Evolutionary conservation across 1,140 invertebrate genomes (phyloP), one percentile per base, ranked within the genome.

Genomic region (Cyrtorhinus lividipennis): DNA sequence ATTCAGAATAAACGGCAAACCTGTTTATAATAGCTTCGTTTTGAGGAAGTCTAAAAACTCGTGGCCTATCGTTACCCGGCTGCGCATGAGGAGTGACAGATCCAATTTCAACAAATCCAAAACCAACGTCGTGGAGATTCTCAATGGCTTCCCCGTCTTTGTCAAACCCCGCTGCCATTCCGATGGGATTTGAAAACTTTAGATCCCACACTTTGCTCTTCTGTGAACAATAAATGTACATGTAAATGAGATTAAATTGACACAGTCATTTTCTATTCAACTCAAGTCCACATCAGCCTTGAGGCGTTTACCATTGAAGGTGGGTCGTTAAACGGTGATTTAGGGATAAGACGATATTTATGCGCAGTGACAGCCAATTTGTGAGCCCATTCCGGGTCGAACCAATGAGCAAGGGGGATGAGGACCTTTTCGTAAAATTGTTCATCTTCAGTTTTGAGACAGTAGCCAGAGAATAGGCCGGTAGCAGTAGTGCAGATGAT

Each of bases 141-240:
- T 83, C 73, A 1, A 97, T 78, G 24, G 90, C 92, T 78, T 98
- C 91, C 10, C 83, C 95, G 75, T 98, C 84, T 73, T 99, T 99
- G 73, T 99, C 96, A 78, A 98, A 98, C 1, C 96, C 96, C 65
- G 96, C 96, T 56, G 95, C 95, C 68, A 98, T 84, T 26, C 96
- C 96, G 69, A 99, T 71, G 0, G 95, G 95, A 78, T 95, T 97
- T 64, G 76, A 76, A 57, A 98, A 84, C 18, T 85, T 70, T 64
- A 84, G 72, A 24, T 80, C 79, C 70, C 88, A 86, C 26, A 96
- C 75, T 56, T 75, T 79, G 0, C 83, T 84, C 71, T 79, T 79
- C 83, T 87, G 71, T 56, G 72, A 71, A 65, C 38, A 56, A 46
- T n/a, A 68, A 69, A 59, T 10, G 13, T 10, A 24, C 10, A 24